Percentiles rank a stretch among this genome's conserved stretches.
These are phyloP conservation scores for Charina bottae DNA, from an alignment of 2,113 vertebrate genomes.

Conservation along the genomic window DNA sequence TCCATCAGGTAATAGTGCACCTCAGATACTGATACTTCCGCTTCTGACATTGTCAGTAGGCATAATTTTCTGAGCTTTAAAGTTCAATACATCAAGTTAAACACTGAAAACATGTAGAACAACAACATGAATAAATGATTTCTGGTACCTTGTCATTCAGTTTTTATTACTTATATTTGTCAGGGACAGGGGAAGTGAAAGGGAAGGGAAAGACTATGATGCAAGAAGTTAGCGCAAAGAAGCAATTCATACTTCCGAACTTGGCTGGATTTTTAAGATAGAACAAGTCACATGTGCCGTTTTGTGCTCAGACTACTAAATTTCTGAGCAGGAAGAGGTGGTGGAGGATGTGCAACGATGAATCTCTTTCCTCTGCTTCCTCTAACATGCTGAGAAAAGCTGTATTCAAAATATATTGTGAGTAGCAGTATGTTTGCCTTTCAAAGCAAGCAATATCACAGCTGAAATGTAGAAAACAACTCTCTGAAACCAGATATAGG, in stretches of 20 bases:
- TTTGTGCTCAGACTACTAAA: background rate
- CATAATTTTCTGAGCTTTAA: background rate
- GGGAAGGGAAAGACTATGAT: background rate
- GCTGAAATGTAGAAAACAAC: background rate
- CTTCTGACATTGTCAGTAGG: background rate
- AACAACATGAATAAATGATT: background rate
- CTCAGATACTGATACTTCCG: background rate
- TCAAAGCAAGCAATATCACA: background rate
- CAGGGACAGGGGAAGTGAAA: background rate
- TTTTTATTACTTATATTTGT: background rate
- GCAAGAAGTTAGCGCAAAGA: accelerated
- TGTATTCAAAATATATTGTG: background rate
- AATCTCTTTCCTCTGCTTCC: background rate
- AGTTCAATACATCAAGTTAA: background rate
- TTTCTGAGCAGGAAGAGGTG: constrained; percentile 8
- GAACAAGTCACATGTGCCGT: constrained; percentile 3
- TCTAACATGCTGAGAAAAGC: background rate
- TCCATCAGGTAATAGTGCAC: background rate
- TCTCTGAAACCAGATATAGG: background rate
- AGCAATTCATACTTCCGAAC: background rate
- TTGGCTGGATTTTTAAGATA: background rate
- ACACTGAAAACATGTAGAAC: background rate
- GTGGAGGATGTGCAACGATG: background rate
- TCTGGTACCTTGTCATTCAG: background rate
- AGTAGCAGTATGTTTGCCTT: background rate